Evolutionary conservation across 2,797 vertebrate species (phyloP).

Genomic region (Parambassis ranga): DNA sequence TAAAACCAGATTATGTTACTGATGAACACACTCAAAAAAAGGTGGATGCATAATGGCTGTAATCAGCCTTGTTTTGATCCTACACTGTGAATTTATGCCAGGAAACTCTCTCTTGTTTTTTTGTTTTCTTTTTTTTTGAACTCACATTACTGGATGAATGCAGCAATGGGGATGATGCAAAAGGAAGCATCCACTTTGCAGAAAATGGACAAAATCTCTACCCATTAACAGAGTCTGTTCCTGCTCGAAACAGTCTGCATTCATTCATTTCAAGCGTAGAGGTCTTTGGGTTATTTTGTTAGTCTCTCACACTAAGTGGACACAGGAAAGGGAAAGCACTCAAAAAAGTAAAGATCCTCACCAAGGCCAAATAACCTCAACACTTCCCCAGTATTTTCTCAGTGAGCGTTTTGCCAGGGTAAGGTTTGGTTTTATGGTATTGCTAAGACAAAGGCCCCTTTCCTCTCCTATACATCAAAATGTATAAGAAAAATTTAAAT

Average conservation of each 20-base stretch:
- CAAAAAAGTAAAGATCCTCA: constrained; percentile 5
- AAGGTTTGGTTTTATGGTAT: not conserved
- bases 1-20: constrained; percentile 24
- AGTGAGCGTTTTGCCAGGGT: not conserved
- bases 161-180: not conserved
- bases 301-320: constrained; percentile 9
- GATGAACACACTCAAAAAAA: constrained; percentile 2
- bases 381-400: not conserved
- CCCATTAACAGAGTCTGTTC: constrained; percentile 28
- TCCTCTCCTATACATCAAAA: too few species aligned
- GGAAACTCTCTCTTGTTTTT: not conserved
- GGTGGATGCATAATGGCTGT: constrained; percentile 40
- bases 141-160: not conserved
- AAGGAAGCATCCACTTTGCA: not conserved
- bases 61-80: constrained; percentile 53
- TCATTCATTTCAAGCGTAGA: constrained; percentile 29
- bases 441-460: not conserved
- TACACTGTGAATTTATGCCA: constrained; percentile 1
- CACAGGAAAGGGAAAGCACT: not conserved
- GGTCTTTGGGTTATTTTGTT: constrained; percentile 5
- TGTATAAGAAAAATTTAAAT: too few species aligned
- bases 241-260: constrained; percentile 30
- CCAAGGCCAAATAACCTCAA: constrained; percentile 2
- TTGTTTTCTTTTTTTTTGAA: not conserved
- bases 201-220: not conserved